phyloP scores from a whole-genome alignment of 2,888 invertebrate species.

The Meteorus cinctellus region DNA sequence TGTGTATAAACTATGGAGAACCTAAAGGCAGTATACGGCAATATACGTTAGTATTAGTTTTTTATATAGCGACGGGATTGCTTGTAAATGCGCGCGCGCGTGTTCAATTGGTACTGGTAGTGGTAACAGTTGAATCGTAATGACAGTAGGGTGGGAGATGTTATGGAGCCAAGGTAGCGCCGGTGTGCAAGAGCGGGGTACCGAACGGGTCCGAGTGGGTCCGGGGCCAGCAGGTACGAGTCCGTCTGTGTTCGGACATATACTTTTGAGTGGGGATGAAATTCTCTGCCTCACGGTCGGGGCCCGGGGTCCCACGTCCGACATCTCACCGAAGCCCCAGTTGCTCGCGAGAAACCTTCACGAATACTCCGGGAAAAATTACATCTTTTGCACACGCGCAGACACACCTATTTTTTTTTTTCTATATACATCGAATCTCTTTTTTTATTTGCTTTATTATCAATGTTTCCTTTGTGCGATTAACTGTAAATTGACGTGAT shows the following conservation, averaged over 20 bases:
- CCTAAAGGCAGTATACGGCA: background rate
- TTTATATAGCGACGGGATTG: constrained; percentile 14
- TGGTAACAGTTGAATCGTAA: constrained; percentile 29
- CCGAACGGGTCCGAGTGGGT: constrained; percentile 28
- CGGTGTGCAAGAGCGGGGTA: constrained; percentile 1
- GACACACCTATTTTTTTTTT: constrained; percentile 28
- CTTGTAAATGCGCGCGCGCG: background rate
- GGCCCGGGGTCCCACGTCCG: constrained; percentile 64
- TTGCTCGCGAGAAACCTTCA: constrained; percentile 66
- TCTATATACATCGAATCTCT: background rate
- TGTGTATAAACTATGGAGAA: background rate
- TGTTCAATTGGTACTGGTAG: constrained; percentile 13
- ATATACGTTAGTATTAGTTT: constrained; percentile 17
- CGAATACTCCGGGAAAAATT: constrained; percentile 44
- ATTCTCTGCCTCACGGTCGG: constrained; percentile 59
- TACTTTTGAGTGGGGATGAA: constrained; percentile 46
- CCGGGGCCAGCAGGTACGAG: constrained; percentile 54
- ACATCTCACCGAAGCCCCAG: constrained; percentile 65
- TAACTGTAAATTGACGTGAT: constrained; percentile 52
- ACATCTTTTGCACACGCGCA: background rate
- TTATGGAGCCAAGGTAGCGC: constrained; percentile 39
- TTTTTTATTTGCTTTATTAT: background rate
- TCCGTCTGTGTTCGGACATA: background rate
- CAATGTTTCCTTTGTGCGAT: constrained; percentile 36
- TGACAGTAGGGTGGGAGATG: constrained; percentile 6